phyloP scores from a whole-genome alignment of 2,797 vertebrate species.

The Neosalanx taihuensis region DNA sequence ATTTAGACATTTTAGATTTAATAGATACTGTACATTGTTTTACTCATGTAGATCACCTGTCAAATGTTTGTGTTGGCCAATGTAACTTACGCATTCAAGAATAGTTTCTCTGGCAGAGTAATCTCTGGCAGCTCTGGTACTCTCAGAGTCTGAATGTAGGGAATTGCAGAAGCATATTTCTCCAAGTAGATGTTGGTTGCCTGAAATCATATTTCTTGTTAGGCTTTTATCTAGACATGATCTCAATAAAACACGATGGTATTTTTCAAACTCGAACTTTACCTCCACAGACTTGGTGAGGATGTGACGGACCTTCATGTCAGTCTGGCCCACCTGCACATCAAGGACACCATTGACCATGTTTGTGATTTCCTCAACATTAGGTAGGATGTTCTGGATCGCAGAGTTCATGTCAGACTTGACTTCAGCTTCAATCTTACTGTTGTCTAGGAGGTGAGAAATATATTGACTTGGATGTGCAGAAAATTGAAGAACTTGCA shows the following conservation, averaged over 20 bases:
- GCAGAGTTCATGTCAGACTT: conserved; percentile 76
- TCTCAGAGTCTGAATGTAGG: conserved; percentile 76
- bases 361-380: conserved; percentile 55
- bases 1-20: neutral
- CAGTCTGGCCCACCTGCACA: conserved; percentile 75
- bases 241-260: too few species aligned
- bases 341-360: conserved; percentile 74
- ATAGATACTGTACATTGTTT: too few species aligned
- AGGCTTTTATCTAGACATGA: neutral
- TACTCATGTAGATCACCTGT: neutral
- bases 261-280: conserved; percentile 46
- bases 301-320: conserved; percentile 83
- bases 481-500: neutral
- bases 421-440: conserved; percentile 79
- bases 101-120: conserved; percentile 83
- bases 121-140: conserved; percentile 76
- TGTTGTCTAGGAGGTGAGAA: conserved; percentile 74
- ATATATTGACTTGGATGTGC: neutral
- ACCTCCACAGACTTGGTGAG: conserved; percentile 80
- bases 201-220: conserved; percentile 58
- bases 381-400: conserved; percentile 61
- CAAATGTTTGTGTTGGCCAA: neutral
- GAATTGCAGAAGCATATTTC: conserved; percentile 68
- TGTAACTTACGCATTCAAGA: conserved; percentile 81
- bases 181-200: conserved; percentile 81